phyloP scores from a whole-genome alignment of 1,140 invertebrate species.

The Nephila pilipes region DNA sequence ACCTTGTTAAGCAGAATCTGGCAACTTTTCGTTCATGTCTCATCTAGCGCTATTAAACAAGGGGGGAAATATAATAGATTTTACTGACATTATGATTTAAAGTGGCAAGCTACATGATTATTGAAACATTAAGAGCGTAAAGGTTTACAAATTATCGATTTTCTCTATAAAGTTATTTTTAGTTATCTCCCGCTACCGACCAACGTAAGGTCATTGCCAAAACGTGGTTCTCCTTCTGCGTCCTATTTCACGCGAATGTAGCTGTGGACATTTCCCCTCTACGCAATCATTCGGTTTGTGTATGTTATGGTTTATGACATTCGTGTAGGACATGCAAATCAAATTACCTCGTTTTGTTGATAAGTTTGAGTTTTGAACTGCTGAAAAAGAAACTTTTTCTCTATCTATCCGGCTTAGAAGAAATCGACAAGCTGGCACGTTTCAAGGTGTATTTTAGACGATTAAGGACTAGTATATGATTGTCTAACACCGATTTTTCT shows the following conservation, averaged over 20 bases:
- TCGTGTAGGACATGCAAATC: constrained; percentile 62
- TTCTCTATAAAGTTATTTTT: constrained; percentile 64
- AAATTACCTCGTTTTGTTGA: background rate
- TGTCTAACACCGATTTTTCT: constrained; percentile 24
- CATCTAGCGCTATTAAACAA: background rate
- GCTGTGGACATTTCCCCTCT: constrained; percentile 59
- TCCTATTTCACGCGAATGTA: constrained; percentile 67
- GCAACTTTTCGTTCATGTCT: background rate
- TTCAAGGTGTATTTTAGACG: constrained; percentile 71
- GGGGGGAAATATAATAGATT: constrained; percentile 53
- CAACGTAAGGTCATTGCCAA: constrained; percentile 75
- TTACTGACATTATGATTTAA: constrained; percentile 30
- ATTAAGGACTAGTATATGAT: constrained; percentile 74
- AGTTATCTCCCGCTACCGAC: constrained; percentile 55
- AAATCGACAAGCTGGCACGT: constrained; percentile 73
- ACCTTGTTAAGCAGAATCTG: background rate
- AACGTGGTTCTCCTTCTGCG: constrained; percentile 75
- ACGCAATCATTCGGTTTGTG: constrained; percentile 56
- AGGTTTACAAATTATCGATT: constrained; percentile 34
- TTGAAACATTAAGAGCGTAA: constrained; percentile 3
- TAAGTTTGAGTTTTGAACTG: constrained; percentile 28
- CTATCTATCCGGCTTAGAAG: constrained; percentile 20
- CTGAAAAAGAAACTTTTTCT: constrained; percentile 4
- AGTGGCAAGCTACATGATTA: background rate
- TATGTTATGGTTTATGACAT: constrained; percentile 71